A percentile compares a stretch with the other conserved stretches of the same genome.
phyloP scores from a whole-genome alignment of 1,140 invertebrate genomes.

The Alviniconcha marisindica region DNA sequence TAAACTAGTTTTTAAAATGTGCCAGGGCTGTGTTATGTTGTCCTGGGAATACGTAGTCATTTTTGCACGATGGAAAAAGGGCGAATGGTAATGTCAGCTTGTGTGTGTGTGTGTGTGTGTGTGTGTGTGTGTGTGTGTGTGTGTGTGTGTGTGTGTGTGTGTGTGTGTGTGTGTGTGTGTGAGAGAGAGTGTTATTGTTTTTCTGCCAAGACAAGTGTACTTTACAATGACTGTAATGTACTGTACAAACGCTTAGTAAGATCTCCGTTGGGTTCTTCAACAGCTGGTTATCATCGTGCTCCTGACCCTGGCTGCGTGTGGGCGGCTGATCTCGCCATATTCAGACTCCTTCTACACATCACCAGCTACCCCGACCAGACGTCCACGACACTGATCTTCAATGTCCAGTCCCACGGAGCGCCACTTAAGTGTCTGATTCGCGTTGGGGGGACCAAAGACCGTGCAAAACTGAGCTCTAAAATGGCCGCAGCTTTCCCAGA shows the following conservation, averaged over 20 bases:
- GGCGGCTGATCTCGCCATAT: not conserved
- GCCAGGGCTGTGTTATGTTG: too few species aligned
- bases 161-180: slow-evolving; percentile 12
- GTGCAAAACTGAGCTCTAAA: too few species aligned
- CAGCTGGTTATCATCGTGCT: not conserved
- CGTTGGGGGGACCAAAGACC: too few species aligned
- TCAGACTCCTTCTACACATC: not conserved
- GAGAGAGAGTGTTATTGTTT: not conserved
- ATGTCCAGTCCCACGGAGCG: too few species aligned
- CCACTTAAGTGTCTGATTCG: too few species aligned
- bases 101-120: slow-evolving; percentile 25
- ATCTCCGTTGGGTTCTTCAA: not conserved
- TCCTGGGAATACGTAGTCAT: not conserved
- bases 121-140: not conserved
- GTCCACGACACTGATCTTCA: too few species aligned
- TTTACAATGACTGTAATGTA: not conserved
- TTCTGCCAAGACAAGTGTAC: not conserved
- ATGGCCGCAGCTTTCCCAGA: too few species aligned
- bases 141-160: slow-evolving; percentile 14
- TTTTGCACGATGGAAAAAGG: not conserved
- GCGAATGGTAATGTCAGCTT: slow-evolving; percentile 14
- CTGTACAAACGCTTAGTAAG: not conserved
- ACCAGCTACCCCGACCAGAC: not conserved
- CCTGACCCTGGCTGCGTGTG: not conserved
- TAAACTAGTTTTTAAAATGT: too few species aligned